Evolutionary conservation across 2,113 vertebrate genomes (phyloP).

Genomic region (Nanorana parkeri): DNA sequence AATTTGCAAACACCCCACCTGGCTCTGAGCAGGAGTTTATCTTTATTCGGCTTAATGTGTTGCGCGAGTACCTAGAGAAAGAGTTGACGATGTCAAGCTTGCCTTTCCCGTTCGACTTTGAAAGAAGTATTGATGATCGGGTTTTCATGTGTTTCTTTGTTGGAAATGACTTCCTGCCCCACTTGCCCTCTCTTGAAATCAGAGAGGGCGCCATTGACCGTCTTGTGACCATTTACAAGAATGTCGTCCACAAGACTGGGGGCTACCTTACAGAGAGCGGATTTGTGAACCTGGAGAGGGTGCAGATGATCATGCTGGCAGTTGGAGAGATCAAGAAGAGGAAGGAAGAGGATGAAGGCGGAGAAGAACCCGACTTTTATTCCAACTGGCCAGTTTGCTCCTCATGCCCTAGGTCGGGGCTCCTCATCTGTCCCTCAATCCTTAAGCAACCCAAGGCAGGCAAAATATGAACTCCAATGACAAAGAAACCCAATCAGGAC

Average conservation of each 20-base stretch:
- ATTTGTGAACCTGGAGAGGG: slow-evolving; percentile 91
- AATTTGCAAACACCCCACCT: slow-evolving; percentile 86
- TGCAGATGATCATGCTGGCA: slow-evolving; percentile 97
- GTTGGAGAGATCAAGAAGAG: slow-evolving; percentile 97
- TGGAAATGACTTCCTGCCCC: slow-evolving; percentile 96
- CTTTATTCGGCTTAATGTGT: slow-evolving; percentile 89
- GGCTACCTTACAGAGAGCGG: slow-evolving; percentile 96
- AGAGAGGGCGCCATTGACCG: slow-evolving; percentile 97
- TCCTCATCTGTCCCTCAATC: slow-evolving; percentile 78
- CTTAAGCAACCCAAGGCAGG: slow-evolving; percentile 90
- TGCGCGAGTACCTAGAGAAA: slow-evolving; percentile 92
- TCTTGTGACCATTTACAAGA: slow-evolving; percentile 96
- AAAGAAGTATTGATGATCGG: slow-evolving; percentile 95
- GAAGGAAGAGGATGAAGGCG: slow-evolving; percentile 89
- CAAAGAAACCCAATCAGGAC: slow-evolving; percentile 72
- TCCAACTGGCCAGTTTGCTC: slow-evolving; percentile 88
- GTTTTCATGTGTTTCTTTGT: slow-evolving; percentile 99
- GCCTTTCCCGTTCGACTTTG: slow-evolving; percentile 92
- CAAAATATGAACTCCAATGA: slow-evolving; percentile 75
- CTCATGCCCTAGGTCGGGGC: slow-evolving; percentile 86
- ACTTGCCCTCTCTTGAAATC: slow-evolving; percentile 94
- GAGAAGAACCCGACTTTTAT: slow-evolving; percentile 79
- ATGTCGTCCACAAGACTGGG: slow-evolving; percentile 95
- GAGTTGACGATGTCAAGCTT: slow-evolving; percentile 96
- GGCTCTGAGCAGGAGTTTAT: slow-evolving; percentile 91